Conservation (phyloP, 2,888 invertebrate genomes). For the Brachyptera putata region DNA sequence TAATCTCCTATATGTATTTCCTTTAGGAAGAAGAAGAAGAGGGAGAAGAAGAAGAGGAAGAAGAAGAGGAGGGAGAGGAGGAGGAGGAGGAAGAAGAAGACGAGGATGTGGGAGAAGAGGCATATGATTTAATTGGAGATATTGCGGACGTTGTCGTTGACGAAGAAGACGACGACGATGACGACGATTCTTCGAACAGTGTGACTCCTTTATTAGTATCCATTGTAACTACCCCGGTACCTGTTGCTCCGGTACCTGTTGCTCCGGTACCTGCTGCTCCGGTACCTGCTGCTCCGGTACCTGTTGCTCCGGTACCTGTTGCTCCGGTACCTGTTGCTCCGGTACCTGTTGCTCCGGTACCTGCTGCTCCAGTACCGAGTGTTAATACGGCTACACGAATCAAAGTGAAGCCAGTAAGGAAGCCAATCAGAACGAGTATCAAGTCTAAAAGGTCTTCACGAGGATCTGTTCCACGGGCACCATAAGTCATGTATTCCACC, state of each 20-base stretch:
- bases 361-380: not conserved
- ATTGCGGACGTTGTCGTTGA: constrained; percentile 48
- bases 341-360: not conserved
- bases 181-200: constrained; percentile 35
- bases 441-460: no score
- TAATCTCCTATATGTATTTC: no score
- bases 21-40: constrained; percentile 52
- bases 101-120: not conserved
- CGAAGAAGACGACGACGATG: constrained; percentile 41
- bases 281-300: no score
- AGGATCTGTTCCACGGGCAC: no score
- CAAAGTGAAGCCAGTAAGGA: not conserved
- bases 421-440: not conserved
- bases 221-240: not conserved
- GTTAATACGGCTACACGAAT: no score
- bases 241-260: no score
- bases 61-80: constrained; percentile 5
- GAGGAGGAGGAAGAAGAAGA: constrained; percentile 7
- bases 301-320: not conserved
- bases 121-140: constrained; percentile 44
- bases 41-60: constrained; percentile 34
- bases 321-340: not conserved
- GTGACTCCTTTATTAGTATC: not conserved
- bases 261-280: no score
- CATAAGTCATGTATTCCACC: no score